Base-by-base conservation (phyloP, 2,888 invertebrate genomes). In the Philaethria dido region DNA sequence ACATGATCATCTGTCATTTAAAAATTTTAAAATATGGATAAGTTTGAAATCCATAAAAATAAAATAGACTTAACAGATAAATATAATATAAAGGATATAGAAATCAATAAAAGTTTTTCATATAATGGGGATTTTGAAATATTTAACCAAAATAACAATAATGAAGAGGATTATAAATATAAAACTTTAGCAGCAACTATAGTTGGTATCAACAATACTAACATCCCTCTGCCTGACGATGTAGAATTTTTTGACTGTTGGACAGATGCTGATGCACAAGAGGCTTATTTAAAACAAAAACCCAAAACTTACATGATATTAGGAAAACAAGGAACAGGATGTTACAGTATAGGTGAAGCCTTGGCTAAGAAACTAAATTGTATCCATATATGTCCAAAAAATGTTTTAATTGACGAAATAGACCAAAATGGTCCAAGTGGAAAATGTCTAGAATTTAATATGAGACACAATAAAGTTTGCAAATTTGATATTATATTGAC, bases 281-380 rank as follows among this genome's bases (percentile, higher is more conserved):
- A 88, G 71, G 78, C 85, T 33, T 93, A 89, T 73, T 80, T 95
- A 8, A 77, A 78, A 48, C 81, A 85, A 2, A 90, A 89, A 66
- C 95, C 95, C 9, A 87, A 93, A 9, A 93, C 92, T 60, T 95
- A 94, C 77, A 75, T 94, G 47, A 93, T 95, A 71, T 75, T 95
- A 29, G 93, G 94, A 0, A 95, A 95, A 86, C 94, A 94, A 1
- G 94, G 93, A 3, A 78, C 93, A 25, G 93, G 93, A 33, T 86
- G 92, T 55, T 86, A 86, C 67, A 82, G 86, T 65, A 80, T 95
- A 9, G 95, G 94, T 9, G 92, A 93, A 82, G 80, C 88, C 55
- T 76, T 95, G 50, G 90, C 95, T 0, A 89, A 94, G 62, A 88
- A 93, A 75, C 90, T 93, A 75, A 90, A 93, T 25, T 94, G 94